phyloP scores from a whole-genome alignment of 92 coral and sea anemone genomes.

The Porites cylindrica region DNA sequence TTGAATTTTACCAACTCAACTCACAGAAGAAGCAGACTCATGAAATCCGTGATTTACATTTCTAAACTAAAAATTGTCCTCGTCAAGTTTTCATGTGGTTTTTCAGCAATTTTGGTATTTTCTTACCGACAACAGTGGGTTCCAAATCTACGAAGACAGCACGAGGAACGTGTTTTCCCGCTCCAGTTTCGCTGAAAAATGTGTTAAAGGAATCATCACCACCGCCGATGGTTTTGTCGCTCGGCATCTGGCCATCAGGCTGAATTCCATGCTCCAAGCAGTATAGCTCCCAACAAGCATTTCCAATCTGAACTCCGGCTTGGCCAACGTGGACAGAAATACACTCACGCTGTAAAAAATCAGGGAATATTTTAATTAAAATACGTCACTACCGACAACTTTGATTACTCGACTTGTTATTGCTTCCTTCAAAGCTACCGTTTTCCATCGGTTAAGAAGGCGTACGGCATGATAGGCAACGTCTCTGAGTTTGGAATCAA shows the following conservation, averaged over 20 bases:
- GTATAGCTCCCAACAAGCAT: slow-evolving; percentile 98
- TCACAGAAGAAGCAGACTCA: too few species aligned
- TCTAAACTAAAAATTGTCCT: too few species aligned
- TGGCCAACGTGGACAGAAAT: slow-evolving; percentile 97
- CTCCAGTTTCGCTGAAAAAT: slow-evolving; percentile 96
- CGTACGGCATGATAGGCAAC: too few species aligned
- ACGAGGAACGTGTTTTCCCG: slow-evolving; percentile 95
- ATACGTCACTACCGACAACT: too few species aligned
- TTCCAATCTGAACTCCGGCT: slow-evolving; percentile 96
- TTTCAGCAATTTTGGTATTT: neutral
- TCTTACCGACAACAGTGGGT: slow-evolving; percentile 93
- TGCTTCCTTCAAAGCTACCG: too few species aligned
- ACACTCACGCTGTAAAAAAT: slow-evolving; percentile 81
- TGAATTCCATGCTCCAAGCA: slow-evolving; percentile 96
- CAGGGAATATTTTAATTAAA: too few species aligned
- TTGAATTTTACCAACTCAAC: too few species aligned
- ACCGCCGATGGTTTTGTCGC: slow-evolving; percentile 78
- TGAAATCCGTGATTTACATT: too few species aligned
- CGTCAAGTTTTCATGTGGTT: too few species aligned
- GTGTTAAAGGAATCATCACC: slow-evolving; percentile 96
- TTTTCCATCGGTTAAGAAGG: too few species aligned
- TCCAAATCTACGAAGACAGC: slow-evolving; percentile 96
- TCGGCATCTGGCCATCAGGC: slow-evolving; percentile 94
- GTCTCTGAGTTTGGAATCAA: too few species aligned
- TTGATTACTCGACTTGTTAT: too few species aligned